phyloP scores from a whole-genome alignment of 92 coral and sea anemone genomes.

The Porites lobata region DNA sequence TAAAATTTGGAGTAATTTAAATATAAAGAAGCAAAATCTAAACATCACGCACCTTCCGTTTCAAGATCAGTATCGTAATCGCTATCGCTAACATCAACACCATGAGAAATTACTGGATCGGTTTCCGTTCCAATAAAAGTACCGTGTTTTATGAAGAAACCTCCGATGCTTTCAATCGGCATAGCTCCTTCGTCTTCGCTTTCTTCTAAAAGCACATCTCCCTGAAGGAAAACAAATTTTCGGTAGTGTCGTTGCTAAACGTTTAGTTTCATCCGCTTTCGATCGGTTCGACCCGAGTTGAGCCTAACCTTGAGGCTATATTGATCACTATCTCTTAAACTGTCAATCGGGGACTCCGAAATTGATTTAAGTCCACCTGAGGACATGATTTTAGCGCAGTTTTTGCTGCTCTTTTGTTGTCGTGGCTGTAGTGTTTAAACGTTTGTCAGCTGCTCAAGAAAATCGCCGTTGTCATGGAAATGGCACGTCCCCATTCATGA shows the following conservation, averaged over 20 bases:
- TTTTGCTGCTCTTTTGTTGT: constrained; percentile 42
- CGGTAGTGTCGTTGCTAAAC: not conserved
- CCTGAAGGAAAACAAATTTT: constrained; percentile 14
- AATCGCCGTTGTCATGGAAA: constrained; percentile 51
- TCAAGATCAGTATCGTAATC: constrained; percentile 96
- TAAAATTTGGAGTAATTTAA: not conserved
- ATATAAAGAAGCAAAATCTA: not conserved
- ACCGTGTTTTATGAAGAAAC: constrained; percentile 37
- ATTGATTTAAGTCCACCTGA: constrained; percentile 59
- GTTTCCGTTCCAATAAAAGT: constrained; percentile 53
- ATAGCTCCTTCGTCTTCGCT: constrained; percentile 49
- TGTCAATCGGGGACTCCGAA: constrained; percentile 52
- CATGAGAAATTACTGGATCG: constrained; percentile 36
- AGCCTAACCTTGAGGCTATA: constrained; percentile 33
- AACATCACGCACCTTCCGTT: constrained; percentile 75
- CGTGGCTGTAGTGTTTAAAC: constrained; percentile 15
- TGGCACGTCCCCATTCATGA: constrained; percentile 39
- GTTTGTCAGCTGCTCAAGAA: constrained; percentile 7
- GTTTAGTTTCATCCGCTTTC: not conserved
- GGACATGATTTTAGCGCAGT: constrained; percentile 39
- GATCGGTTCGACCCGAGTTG: not conserved
- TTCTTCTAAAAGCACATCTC: constrained; percentile 25
- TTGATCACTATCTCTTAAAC: constrained; percentile 54
- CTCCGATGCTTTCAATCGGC: constrained; percentile 48
- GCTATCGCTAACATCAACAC: constrained; percentile 60